A percentile compares a stretch with the other conserved stretches of the same genome.
Evolutionary conservation across 1,140 invertebrate genomes (phyloP).

Genomic region (Centruroides vittatus): DNA sequence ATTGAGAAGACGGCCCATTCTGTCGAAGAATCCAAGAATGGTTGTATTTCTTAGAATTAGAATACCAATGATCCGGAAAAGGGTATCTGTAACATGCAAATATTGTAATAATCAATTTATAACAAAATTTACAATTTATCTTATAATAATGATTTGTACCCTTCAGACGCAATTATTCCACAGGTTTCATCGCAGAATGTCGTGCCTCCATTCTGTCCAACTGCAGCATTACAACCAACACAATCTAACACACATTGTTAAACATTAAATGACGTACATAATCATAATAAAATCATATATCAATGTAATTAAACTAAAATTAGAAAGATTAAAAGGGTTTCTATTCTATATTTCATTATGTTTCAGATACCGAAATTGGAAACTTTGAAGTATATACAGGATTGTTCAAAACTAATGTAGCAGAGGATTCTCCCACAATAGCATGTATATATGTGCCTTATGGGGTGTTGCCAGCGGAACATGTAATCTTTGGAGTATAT

Average conservation of each 20-base stretch:
- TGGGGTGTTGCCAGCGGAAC: no score
- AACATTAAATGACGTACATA: not conserved
- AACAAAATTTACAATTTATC: not conserved
- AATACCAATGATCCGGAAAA: slow-evolving; percentile 19
- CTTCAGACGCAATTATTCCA: slow-evolving; percentile 20
- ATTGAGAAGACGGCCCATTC: not conserved
- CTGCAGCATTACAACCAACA: slow-evolving; percentile 17
- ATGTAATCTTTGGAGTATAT: no score
- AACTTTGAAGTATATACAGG: no score
- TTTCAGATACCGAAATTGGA: no score
- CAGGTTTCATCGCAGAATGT: slow-evolving; percentile 17
- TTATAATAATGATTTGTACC: slow-evolving; percentile 5
- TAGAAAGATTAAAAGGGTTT: no score
- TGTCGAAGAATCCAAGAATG: slow-evolving; percentile 17
- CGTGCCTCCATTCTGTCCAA: slow-evolving; percentile 9
- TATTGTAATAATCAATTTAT: not conserved
- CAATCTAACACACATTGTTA: slow-evolving; percentile 13
- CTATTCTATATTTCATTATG: no score
- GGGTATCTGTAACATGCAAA: slow-evolving; percentile 15
- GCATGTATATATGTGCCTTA: no score
- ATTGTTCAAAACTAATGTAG: no score
- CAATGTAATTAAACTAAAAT: no score
- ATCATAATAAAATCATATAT: no score
- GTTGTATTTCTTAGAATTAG: slow-evolving; percentile 1
- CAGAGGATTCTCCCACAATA: no score